A percentile compares a stretch with the other conserved stretches of the same genome.
Evolutionary conservation across 1,140 invertebrate species (phyloP).

Genomic region (Andrena cerasifolii): DNA sequence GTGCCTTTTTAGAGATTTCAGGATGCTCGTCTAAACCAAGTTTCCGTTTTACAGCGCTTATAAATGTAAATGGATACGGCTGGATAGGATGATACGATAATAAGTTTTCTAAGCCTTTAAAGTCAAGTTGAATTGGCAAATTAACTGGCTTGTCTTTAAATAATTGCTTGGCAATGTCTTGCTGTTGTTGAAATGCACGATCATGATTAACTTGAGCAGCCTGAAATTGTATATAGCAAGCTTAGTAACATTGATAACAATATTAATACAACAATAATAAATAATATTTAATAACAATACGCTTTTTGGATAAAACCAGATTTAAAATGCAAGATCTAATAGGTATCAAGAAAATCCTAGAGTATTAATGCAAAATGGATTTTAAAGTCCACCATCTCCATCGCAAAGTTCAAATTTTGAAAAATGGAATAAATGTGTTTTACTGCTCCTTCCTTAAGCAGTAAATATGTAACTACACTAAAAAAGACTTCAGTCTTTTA

Average conservation of each 20-base stretch:
- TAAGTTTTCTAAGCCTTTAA: conserved; percentile 68
- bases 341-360: too few relatives aligned
- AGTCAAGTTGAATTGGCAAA: conserved; percentile 15
- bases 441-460: too few relatives aligned
- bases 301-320: too few relatives aligned
- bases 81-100: conserved; percentile 70
- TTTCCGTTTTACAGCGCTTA: conserved; percentile 79
- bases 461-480: too few relatives aligned
- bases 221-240: conserved; percentile 31
- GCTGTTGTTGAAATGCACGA: conserved; percentile 52
- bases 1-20: conserved; percentile 61
- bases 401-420: too few relatives aligned
- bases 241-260: too few relatives aligned
- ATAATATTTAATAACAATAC: neutral
- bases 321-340: too few relatives aligned
- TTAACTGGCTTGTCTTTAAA: conserved; percentile 35
- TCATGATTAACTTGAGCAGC: conserved; percentile 38
- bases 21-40: conserved; percentile 68
- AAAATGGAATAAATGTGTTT: too few relatives aligned
- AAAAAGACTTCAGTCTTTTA: too few relatives aligned
- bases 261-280: too few relatives aligned
- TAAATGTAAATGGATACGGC: conserved; percentile 79
- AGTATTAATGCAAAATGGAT: too few relatives aligned
- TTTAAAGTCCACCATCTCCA: too few relatives aligned
- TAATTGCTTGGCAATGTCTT: conserved; percentile 56